A percentile compares a stretch with the other conserved stretches of the same genome.
Evolutionary conservation across 2,888 invertebrate genomes (phyloP).

Genomic region (Leptinotarsa rubiginosa): DNA sequence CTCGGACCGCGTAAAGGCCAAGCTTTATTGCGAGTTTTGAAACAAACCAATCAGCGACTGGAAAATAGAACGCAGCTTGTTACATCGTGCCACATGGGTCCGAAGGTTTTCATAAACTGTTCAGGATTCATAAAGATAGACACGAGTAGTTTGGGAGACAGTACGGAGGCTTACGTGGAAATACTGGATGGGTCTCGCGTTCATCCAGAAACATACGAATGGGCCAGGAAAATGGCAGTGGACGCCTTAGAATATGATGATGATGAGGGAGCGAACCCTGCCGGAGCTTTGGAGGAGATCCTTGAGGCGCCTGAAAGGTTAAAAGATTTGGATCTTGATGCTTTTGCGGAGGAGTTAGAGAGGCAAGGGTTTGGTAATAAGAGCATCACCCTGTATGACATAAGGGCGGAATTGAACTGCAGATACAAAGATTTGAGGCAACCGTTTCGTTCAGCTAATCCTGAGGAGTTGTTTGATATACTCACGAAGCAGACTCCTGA

Average conservation of each 20-base stretch:
- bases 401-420: constrained; percentile 93
- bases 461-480: constrained; percentile 93
- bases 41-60: constrained; percentile 90
- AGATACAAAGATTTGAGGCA: constrained; percentile 91
- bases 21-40: constrained; percentile 85
- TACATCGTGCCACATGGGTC: constrained; percentile 96
- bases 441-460: constrained; percentile 80
- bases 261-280: constrained; percentile 96
- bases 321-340: constrained; percentile 96
- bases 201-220: constrained; percentile 99
- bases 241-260: constrained; percentile 99
- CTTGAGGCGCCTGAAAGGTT: constrained; percentile 93
- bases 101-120: constrained; percentile 95
- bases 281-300: constrained; percentile 97
- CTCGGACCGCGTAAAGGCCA: constrained; percentile 95
- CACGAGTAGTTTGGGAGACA: constrained; percentile 92
- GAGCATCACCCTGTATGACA: constrained; percentile 96
- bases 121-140: constrained; percentile 99
- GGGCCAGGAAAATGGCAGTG: constrained; percentile 99
- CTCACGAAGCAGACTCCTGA: constrained; percentile 96
- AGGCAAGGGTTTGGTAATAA: constrained; percentile 84
- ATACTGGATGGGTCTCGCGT: constrained; percentile 97
- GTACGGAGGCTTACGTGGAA: constrained; percentile 94
- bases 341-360: constrained; percentile 97
- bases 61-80: constrained; percentile 97